phyloP scores from a whole-genome alignment of 2,113 vertebrate species.

The Phainopepla nitens region DNA sequence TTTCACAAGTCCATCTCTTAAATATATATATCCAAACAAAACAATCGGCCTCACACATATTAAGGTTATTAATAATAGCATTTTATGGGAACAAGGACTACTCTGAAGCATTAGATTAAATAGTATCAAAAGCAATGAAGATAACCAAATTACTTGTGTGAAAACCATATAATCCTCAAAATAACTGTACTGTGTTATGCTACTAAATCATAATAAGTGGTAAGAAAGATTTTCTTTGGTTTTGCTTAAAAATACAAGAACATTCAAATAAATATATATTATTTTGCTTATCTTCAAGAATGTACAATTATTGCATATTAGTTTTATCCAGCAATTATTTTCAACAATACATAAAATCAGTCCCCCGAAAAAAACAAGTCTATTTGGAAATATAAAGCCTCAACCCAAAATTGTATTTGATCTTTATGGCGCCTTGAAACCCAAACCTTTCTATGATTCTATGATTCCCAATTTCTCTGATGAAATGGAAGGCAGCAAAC shows the following conservation, averaged over 20 bases:
- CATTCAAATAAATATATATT: background rate
- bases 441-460: background rate
- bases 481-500: background rate
- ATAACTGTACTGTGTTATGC: background rate
- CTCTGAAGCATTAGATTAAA: background rate
- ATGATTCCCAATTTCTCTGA: background rate
- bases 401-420: background rate
- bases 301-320: background rate
- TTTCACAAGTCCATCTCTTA: background rate
- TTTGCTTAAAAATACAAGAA: background rate
- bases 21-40: background rate
- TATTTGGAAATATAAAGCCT: background rate
- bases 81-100: background rate
- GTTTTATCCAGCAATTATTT: background rate
- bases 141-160: background rate
- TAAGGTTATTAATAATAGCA: background rate
- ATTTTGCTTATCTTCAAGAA: background rate
- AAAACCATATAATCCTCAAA: background rate
- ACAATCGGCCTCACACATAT: background rate
- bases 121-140: background rate
- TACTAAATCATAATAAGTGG: background rate
- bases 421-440: background rate
- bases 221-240: background rate
- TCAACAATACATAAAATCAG: background rate
- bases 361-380: background rate